Percentiles rank a stretch among this genome's conserved stretches.
Evolutionary conservation across 2,888 invertebrate genomes (phyloP).

Genomic region (Dicycla oo): DNA sequence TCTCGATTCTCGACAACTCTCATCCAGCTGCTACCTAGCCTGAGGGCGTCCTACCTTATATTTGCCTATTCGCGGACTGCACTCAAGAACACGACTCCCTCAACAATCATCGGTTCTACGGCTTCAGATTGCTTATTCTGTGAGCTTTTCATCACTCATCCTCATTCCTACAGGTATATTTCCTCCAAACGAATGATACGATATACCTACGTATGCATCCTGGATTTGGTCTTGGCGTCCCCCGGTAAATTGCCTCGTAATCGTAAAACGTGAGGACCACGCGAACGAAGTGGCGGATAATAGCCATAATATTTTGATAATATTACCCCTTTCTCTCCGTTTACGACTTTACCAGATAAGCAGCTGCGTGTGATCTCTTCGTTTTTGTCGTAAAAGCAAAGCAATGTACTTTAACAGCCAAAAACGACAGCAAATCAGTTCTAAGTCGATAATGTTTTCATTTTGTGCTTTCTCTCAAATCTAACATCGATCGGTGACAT

Average conservation of each 20-base stretch:
- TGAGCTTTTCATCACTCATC: background rate
- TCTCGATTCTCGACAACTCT: background rate
- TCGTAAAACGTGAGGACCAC: constrained; percentile 37
- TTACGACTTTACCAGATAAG: constrained; percentile 55
- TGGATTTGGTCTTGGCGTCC: constrained; percentile 16
- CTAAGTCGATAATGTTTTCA: background rate
- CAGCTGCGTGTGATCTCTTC: constrained; percentile 35
- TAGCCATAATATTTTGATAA: constrained; percentile 56
- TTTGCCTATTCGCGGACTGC: background rate
- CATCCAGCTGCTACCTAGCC: background rate
- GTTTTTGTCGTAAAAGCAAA: constrained; percentile 39
- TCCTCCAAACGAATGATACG: background rate
- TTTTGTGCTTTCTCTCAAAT: constrained; percentile 8
- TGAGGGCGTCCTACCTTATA: background rate
- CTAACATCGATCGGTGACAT: background rate
- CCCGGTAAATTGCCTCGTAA: constrained; percentile 26
- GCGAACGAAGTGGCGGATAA: constrained; percentile 27
- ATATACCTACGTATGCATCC: constrained; percentile 4
- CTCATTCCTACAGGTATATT: background rate
- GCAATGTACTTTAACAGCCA: constrained; percentile 9
- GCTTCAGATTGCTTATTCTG: background rate
- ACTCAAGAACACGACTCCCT: background rate
- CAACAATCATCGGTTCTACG: background rate
- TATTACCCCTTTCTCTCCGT: constrained; percentile 46
- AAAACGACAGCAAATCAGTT: constrained; percentile 31